Conservation (phyloP, 2,113 vertebrate genomes). For the Pelusios castaneus region DNA sequence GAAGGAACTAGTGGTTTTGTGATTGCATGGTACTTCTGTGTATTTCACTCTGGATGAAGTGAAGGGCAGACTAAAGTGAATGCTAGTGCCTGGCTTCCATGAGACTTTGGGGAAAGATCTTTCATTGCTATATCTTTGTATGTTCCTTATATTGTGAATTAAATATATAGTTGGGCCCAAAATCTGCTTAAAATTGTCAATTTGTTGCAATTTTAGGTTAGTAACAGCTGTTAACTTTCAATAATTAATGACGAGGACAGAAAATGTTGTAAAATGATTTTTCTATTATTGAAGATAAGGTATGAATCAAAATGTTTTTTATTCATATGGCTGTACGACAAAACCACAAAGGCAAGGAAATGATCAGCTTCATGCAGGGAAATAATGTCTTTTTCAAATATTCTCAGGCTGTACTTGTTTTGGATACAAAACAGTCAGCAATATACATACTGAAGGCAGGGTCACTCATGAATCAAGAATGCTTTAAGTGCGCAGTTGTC, state of each 20-base stretch:
- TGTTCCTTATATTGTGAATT: background rate
- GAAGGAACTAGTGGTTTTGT: background rate
- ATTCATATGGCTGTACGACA: background rate
- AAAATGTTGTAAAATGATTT: conserved; percentile 18
- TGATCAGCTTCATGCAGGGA: background rate
- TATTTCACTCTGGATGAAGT: conserved; percentile 14
- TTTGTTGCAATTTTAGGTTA: background rate
- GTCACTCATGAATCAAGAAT: background rate
- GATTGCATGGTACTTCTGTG: accelerated
- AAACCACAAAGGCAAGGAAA: background rate
- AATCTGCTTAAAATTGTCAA: background rate
- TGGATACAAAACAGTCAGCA: background rate
- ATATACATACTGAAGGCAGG: background rate
- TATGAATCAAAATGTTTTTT: conserved; percentile 14
- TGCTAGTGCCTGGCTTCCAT: background rate
- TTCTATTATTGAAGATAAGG: conserved; percentile 16
- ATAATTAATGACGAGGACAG: conserved; percentile 35
- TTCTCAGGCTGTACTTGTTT: background rate
- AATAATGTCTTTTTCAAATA: background rate
- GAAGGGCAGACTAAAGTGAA: conserved; percentile 10
- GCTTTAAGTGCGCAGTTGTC: background rate
- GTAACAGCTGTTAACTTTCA: conserved; percentile 25
- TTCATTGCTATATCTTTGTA: background rate
- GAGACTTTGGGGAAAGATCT: background rate
- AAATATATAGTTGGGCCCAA: background rate